phyloP scores from a whole-genome alignment of 2,797 vertebrate genomes.

The Paguma larvata region DNA sequence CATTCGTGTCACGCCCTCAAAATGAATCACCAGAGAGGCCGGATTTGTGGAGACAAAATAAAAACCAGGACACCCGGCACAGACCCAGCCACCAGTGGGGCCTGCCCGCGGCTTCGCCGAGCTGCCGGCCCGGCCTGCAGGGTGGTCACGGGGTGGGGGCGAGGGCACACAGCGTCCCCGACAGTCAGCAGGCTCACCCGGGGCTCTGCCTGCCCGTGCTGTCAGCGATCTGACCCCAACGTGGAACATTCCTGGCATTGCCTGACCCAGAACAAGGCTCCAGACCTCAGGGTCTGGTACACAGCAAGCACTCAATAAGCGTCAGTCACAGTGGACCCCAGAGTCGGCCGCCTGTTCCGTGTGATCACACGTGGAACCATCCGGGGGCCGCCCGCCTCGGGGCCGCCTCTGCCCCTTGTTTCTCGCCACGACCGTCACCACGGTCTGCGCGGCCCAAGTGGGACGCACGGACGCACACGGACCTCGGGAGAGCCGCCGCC shows the following conservation, averaged over 20 bases:
- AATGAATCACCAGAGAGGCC: background rate
- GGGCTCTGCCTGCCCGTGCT: background rate
- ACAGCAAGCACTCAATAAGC: fast-evolving
- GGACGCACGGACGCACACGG: fast-evolving
- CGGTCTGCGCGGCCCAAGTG: fast-evolving
- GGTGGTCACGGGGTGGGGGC: fast-evolving
- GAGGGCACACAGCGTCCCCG: too few species aligned
- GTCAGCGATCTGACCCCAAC: too few species aligned
- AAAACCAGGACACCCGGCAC: fast-evolving
- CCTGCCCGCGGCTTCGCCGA: background rate
- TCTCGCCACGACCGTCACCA: fast-evolving
- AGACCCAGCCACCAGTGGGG: fast-evolving
- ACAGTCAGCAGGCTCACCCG: background rate
- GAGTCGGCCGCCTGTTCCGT: fast-evolving
- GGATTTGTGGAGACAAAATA: background rate
- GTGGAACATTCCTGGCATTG: too few species aligned
- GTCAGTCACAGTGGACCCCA: fast-evolving
- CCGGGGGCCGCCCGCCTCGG: fast-evolving
- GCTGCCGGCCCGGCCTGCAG: background rate
- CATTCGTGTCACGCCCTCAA: background rate
- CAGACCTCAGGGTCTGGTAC: background rate
- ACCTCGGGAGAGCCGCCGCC: fast-evolving
- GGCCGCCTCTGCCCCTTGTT: fast-evolving
- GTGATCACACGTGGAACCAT: fast-evolving
- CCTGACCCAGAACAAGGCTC: fast-evolving